A percentile compares a stretch with the other conserved stretches of the same genome.
phyloP scores from a whole-genome alignment of 2,113 vertebrate genomes.

The Gobio gobio region DNA sequence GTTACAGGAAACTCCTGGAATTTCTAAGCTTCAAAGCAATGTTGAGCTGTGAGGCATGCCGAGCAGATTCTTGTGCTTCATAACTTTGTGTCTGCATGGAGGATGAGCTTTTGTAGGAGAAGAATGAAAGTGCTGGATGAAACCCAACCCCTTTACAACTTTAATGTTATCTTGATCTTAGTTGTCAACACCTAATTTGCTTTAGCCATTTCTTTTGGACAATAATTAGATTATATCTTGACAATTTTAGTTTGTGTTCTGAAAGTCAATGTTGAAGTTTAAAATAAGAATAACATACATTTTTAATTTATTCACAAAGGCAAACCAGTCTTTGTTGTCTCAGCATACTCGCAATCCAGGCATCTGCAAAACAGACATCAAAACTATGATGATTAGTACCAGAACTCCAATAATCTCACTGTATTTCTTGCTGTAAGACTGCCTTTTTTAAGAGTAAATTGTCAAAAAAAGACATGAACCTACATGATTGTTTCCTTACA shows the following conservation, averaged over 20 bases:
- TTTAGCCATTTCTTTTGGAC: background rate
- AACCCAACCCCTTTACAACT: slow-evolving; percentile 43
- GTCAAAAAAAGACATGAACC: background rate
- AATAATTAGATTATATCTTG: background rate
- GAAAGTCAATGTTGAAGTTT: background rate
- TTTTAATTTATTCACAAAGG: background rate
- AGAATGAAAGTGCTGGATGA: slow-evolving; percentile 30
- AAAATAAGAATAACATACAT: background rate
- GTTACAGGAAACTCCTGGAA: slow-evolving; percentile 76
- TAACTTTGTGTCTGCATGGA: slow-evolving; percentile 9
- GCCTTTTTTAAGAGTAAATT: background rate
- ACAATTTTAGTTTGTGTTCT: background rate
- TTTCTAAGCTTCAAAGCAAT: slow-evolving; percentile 72
- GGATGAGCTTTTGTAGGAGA: slow-evolving; percentile 11
- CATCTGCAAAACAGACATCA: slow-evolving; percentile 26
- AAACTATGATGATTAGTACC: slow-evolving; percentile 20
- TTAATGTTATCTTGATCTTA: background rate
- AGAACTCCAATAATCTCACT: background rate
- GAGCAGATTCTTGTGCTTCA: background rate
- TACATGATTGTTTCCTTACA: background rate
- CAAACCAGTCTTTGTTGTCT: background rate
- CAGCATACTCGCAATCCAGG: background rate
- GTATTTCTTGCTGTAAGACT: background rate
- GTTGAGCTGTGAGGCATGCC: slow-evolving; percentile 27
- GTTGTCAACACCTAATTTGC: background rate